Percentiles rank a stretch among this genome's conserved stretches.
phyloP scores from a whole-genome alignment of 2,113 vertebrate genomes.

The Oreocharis arfaki region DNA sequence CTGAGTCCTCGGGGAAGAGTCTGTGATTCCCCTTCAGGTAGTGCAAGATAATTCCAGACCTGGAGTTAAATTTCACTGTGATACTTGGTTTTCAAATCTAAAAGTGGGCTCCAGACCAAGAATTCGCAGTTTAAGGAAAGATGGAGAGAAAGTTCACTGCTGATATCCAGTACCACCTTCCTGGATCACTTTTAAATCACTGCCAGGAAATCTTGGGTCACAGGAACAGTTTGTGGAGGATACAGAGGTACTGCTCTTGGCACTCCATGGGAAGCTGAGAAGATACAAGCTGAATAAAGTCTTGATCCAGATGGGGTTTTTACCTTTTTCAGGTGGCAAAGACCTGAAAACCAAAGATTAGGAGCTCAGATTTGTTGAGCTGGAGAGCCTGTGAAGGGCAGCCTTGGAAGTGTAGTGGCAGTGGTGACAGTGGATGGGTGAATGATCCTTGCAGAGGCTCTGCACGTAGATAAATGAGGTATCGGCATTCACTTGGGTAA shows the following conservation, averaged over 20 bases:
- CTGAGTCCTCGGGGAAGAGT: neutral
- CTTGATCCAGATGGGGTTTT: neutral
- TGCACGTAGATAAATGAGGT: neutral
- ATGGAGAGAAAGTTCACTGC: neutral
- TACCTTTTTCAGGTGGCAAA: neutral
- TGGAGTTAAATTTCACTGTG: neutral
- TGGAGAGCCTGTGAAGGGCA: neutral
- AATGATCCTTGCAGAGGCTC: neutral
- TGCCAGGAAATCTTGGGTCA: neutral
- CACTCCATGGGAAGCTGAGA: neutral
- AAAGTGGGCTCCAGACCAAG: neutral
- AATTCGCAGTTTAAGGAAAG: neutral
- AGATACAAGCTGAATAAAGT: neutral
- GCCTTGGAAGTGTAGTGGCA: neutral
- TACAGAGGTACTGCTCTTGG: neutral
- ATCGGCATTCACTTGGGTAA: neutral
- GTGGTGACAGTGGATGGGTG: neutral
- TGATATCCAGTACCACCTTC: neutral
- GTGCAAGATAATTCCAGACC: neutral
- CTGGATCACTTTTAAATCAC: neutral
- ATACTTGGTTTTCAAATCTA: neutral
- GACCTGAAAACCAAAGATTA: neutral
- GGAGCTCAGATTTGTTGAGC: neutral
- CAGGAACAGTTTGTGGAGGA: neutral
- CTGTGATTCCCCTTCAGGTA: neutral